Base-by-base conservation (phyloP, 2,797 vertebrate species). In the Mallotus villosus region DNA sequence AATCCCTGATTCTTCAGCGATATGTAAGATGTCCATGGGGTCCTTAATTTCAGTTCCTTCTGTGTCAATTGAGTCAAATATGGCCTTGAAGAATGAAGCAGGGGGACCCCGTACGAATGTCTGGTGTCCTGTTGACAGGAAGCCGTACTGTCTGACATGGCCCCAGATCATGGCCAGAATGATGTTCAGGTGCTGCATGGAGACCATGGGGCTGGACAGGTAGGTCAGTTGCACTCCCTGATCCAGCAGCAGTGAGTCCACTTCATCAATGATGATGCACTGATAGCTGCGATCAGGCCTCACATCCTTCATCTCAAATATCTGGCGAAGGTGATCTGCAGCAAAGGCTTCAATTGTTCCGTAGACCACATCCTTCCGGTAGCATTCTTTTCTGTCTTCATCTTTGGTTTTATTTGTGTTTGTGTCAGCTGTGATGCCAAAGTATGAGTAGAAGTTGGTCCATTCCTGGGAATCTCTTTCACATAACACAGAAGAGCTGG, bases 241-340 rank as follows among this genome's bases (percentile, higher is more conserved):
- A 72, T 87, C 87, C 29, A 88, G 55, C 68, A 87, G 67, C 46
- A 87, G 74, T 0, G 84, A 88, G 58, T 87, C 85, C 1, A 90
- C 90, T 72, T 92, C 90, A 72, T 91, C 90, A 37, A 91, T 83
- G 11, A 92, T 87, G 6, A 81, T 86, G 78, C 89, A 88, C 1
- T 91, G 46, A 59, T 84, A 87, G 12, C 1, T 9, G 67, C 78
- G 85, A 27, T 79, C 0, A 2, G 65, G 73, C 63, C 86, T 81
- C 51, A 85, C 78, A 22, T 87, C 66, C n/a, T 0, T 21, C 68
- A 79, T 82, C 0, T 11, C 0, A 17, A 90, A 85, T 24, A 7
- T 19, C 0, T 92, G 77, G 0, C 0, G 1, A 0, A 92, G 61
- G 71, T 81, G 88, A 58, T 88, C 72, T 0, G 68, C 90, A 34